Evolutionary conservation across 1,140 invertebrate species (phyloP).

Genomic region (Planococcus citri): DNA sequence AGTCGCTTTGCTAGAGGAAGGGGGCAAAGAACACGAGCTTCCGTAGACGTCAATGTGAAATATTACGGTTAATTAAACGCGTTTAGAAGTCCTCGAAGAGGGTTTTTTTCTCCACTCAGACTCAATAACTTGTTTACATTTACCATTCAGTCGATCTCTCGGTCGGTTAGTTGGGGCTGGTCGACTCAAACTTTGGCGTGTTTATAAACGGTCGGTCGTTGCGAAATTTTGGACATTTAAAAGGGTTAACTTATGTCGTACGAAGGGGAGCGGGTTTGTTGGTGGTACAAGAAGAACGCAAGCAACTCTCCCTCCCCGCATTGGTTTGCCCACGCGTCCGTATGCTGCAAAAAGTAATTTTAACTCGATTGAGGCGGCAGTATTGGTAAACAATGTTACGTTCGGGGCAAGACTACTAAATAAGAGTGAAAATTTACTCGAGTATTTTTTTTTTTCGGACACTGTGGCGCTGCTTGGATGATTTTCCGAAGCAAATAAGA

Average conservation of each 20-base stretch:
- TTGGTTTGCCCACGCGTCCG: too few species aligned
- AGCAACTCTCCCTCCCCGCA: too few species aligned
- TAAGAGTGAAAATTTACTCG: neutral
- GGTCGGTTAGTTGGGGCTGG: too few species aligned
- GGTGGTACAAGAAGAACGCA: too few species aligned
- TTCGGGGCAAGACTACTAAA: neutral
- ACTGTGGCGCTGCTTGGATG: too few species aligned
- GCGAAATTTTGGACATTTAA: neutral
- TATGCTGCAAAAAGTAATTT: conserved; percentile 2
- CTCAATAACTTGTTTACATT: conserved; percentile 4
- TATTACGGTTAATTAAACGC: neutral
- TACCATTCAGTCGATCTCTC: neutral
- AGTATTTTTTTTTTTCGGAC: neutral
- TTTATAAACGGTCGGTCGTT: neutral
- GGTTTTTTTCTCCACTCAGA: neutral
- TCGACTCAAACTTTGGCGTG: too few species aligned
- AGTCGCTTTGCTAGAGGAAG: too few species aligned
- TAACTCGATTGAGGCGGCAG: neutral
- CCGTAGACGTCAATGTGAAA: neutral
- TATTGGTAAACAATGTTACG: neutral
- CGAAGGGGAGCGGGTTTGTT: too few species aligned
- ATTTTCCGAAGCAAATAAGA: too few species aligned
- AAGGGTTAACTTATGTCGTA: too few species aligned
- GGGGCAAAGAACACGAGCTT: too few species aligned
- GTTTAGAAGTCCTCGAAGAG: neutral